Evolutionary conservation across 2,888 invertebrate species (phyloP).

Genomic region (Bugulina stolonifera): DNA sequence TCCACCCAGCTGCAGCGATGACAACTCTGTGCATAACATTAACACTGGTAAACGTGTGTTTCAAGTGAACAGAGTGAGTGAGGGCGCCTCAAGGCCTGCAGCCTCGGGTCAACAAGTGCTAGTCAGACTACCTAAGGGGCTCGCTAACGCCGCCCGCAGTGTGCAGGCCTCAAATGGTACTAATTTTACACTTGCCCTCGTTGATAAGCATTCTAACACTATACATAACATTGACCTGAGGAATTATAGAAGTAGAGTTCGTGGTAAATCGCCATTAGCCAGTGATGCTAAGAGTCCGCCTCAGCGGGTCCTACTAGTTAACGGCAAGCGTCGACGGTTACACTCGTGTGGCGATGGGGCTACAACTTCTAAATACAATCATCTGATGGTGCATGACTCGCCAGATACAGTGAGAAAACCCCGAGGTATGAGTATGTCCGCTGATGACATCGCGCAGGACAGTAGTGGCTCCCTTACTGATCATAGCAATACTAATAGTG

Average conservation of each 20-base stretch:
- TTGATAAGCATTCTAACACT: not conserved
- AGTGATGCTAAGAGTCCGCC: not conserved
- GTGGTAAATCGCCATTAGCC: not conserved
- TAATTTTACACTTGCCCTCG: not conserved
- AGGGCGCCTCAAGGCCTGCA: not conserved
- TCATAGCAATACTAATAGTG: not conserved
- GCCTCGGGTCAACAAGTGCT: not conserved
- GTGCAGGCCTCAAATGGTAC: not conserved
- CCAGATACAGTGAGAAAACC: not conserved
- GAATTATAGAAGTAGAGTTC: not conserved
- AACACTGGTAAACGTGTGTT: slow-evolving; percentile 7
- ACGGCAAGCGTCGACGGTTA: not conserved
- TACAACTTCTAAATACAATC: not conserved
- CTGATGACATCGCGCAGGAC: not conserved
- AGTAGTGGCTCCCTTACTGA: not conserved
- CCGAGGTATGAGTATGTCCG: not conserved
- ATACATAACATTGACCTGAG: slow-evolving; percentile 9
- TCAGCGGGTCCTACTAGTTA: not conserved
- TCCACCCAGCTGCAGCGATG: not conserved
- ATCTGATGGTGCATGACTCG: slow-evolving; percentile 1
- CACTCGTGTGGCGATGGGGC: not conserved
- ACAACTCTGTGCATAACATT: not conserved
- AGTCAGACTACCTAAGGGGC: slow-evolving; percentile 4
- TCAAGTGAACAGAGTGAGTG: not conserved
- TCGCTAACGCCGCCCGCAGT: slow-evolving; percentile 15